phyloP scores from a whole-genome alignment of 1,140 invertebrate species.

The Lethocerus indicus region DNA sequence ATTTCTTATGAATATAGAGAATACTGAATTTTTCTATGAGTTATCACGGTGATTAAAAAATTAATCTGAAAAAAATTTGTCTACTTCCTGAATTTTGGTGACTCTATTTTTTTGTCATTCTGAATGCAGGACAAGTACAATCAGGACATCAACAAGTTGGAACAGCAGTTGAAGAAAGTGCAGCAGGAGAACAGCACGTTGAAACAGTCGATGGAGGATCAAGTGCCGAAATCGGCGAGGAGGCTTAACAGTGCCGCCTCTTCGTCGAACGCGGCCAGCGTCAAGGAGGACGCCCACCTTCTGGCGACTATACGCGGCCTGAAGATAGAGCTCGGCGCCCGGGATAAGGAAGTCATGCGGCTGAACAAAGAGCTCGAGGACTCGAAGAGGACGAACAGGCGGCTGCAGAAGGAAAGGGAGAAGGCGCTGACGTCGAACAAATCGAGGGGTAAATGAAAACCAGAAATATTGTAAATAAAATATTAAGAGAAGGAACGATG shows the following conservation, averaged over 20 bases:
- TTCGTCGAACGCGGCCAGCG: too few relatives aligned
- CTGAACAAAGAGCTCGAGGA: conserved; percentile 56
- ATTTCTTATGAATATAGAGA: too few relatives aligned
- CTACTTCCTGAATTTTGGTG: neutral
- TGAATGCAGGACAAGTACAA: conserved; percentile 39
- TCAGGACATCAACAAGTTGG: conserved; percentile 49
- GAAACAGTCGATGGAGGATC: conserved; percentile 1
- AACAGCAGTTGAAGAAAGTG: conserved; percentile 34
- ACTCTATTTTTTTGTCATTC: neutral
- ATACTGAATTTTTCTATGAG: too few relatives aligned
- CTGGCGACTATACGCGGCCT: conserved; percentile 58
- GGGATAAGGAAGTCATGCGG: conserved; percentile 48
- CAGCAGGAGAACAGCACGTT: conserved; percentile 14
- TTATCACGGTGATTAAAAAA: too few relatives aligned
- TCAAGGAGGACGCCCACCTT: conserved; percentile 53
- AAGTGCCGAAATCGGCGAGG: neutral
- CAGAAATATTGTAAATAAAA: too few relatives aligned
- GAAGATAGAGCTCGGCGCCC: conserved; percentile 47
- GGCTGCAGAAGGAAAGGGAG: conserved; percentile 56
- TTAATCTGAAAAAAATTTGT: neutral
- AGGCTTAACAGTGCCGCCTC: neutral
- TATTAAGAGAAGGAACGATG: too few relatives aligned
- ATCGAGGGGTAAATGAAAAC: too few relatives aligned
- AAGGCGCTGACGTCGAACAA: conserved; percentile 23
- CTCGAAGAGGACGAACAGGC: conserved; percentile 48